Evolutionary conservation across 2,113 vertebrate species (phyloP).

Genomic region (Neolamprologus longior): DNA sequence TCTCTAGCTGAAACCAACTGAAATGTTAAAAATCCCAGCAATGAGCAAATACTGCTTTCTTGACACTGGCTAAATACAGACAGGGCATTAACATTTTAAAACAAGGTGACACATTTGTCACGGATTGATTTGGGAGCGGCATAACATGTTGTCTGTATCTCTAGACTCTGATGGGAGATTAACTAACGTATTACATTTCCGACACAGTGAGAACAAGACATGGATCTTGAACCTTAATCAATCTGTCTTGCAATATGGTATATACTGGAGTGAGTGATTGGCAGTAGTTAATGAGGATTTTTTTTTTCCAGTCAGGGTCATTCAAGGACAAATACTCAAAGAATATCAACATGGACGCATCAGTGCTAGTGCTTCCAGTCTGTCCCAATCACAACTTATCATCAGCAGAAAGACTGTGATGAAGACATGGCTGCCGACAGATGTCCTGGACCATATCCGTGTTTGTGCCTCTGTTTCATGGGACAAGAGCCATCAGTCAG

Average conservation of each 20-base stretch:
- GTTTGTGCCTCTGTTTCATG: conserved; percentile 25
- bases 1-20: background rate
- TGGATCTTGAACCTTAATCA: background rate
- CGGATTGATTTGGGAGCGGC: background rate
- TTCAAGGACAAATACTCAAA: background rate
- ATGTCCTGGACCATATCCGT: conserved; percentile 44
- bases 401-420: conserved; percentile 38
- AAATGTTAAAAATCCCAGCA: background rate
- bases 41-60: background rate
- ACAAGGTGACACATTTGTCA: background rate
- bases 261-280: background rate
- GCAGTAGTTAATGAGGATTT: background rate
- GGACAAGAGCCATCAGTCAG: conserved; percentile 48
- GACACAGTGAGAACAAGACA: background rate
- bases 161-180: background rate
- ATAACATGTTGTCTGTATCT: background rate
- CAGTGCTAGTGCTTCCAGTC: background rate
- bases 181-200: background rate
- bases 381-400: conserved; percentile 20
- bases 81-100: background rate
- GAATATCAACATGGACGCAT: background rate
- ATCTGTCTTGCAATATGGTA: background rate
- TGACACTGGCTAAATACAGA: background rate
- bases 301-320: background rate
- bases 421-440: conserved; percentile 44